phyloP scores from a whole-genome alignment of 2,888 invertebrate species.

The Polymixis flavicincta region DNA sequence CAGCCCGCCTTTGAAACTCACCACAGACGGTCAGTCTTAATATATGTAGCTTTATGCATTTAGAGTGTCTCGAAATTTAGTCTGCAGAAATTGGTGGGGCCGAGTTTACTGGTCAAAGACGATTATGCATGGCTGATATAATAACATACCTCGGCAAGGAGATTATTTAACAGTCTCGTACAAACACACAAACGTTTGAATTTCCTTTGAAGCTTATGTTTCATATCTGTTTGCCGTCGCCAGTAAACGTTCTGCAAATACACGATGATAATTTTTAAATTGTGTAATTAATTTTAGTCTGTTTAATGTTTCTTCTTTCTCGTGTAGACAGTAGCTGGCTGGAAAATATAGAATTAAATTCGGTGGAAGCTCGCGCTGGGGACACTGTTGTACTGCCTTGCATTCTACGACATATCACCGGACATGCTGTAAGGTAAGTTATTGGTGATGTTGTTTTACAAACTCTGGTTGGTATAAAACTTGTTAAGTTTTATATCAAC shows the following conservation, averaged over 20 bases:
- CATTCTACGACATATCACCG: conserved; percentile 81
- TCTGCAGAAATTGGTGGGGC: conserved; percentile 19
- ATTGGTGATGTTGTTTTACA: no score
- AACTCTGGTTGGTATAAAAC: no score
- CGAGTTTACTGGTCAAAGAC: conserved; percentile 3
- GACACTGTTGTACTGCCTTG: conserved; percentile 85
- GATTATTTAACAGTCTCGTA: neutral
- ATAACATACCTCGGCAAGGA: neutral
- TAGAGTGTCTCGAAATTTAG: conserved; percentile 28
- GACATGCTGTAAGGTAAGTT: conserved; percentile 84
- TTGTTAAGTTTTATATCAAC: no score
- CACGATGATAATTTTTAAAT: neutral
- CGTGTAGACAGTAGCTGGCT: conserved; percentile 86
- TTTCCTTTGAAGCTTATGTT: conserved; percentile 4
- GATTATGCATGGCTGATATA: conserved; percentile 1
- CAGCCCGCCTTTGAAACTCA: conserved; percentile 82
- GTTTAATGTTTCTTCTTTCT: conserved; percentile 28
- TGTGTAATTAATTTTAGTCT: neutral
- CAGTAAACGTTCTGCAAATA: conserved; percentile 1
- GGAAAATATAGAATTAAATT: conserved; percentile 85
- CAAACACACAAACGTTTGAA: neutral
- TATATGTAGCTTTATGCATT: conserved; percentile 44
- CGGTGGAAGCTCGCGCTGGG: conserved; percentile 82
- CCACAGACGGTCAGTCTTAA: conserved; percentile 83
- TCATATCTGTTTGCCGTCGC: neutral